Evolutionary conservation across 2,113 vertebrate species (phyloP).

Genomic region (Malurus cyaneus): DNA sequence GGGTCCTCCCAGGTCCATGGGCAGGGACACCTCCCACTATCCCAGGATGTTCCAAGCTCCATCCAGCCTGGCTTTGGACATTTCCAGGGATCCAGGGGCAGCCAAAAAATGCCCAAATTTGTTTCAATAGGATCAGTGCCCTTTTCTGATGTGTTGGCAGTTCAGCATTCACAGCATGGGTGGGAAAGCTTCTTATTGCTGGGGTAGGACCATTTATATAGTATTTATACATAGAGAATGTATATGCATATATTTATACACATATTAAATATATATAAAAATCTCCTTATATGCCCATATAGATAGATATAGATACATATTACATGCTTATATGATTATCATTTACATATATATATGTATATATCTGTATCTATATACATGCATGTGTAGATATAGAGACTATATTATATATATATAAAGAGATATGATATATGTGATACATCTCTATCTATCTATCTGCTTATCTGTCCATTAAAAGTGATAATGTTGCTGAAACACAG

Average conservation of each 20-base stretch:
- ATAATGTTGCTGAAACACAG: fast-evolving
- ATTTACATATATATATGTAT: no score
- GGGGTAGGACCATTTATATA: fast-evolving
- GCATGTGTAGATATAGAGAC: no score
- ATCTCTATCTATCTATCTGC: background rate
- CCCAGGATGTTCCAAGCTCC: background rate
- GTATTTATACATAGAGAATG: background rate
- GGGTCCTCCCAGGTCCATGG: fast-evolving
- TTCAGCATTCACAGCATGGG: fast-evolving
- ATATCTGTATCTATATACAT: no score
- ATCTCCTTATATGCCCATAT: no score
- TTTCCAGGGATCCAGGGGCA: background rate
- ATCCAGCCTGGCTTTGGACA: background rate
- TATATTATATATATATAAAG: background rate
- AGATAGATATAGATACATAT: no score
- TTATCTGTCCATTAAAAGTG: background rate
- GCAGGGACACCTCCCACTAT: background rate
- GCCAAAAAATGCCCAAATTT: background rate
- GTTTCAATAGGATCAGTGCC: fast-evolving
- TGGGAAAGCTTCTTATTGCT: background rate
- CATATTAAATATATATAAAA: no score
- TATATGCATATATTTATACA: background rate
- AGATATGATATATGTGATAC: background rate
- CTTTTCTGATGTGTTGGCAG: fast-evolving
- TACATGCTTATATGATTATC: no score